Base-by-base conservation (phyloP, 2,113 vertebrate genomes). In the Larimichthys crocea region DNA sequence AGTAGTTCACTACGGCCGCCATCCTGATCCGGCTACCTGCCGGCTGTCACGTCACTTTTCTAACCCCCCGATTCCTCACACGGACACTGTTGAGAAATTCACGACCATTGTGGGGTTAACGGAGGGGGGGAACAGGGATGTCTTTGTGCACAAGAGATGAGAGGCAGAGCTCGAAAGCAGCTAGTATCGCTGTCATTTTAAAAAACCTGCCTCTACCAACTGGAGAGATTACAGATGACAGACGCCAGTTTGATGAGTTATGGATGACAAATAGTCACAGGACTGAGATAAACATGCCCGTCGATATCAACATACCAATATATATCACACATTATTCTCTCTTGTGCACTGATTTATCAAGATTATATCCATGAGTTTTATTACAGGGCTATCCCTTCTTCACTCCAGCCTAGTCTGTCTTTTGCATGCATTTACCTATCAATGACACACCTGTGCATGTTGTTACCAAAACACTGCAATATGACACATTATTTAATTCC, bases 1-100 rank as follows among this genome's bases (percentile, higher is more conserved):
- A 95, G 90, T 98, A 98, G 94, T 96, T 97, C 80, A 98, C 96
- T 14, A 97, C 97, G 53, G 97, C 96, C 80, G 97, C 97, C 96
- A 96, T 96, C 74, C 88, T 69, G 55, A 68, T 55, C 77, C 84
- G 62, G 68, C 62, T 67, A 75, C 50, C 72, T 76, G 69, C 24
- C 11, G 56, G 59, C 66, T 49, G 57, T 74, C 56, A 22, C 83
- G 87, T 67, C 67, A 15, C 78, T 82, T 20, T 31, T 64, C 29
- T 60, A 48, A 80, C 35, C 12, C 4, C 35, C 67, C 0, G 26
- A 81, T 71, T 56, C 76, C 76, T 88, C 69, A 80, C 83, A 5
- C 60, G 50, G 73, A 83, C 55, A 65, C 93, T 92, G 87, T 17
- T 8, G 73, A 77, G 53, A 81, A 57, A 90, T 12, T 22, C 17